Base-by-base conservation (phyloP, 2,113 vertebrate species). In the Rafetus swinhoei region DNA sequence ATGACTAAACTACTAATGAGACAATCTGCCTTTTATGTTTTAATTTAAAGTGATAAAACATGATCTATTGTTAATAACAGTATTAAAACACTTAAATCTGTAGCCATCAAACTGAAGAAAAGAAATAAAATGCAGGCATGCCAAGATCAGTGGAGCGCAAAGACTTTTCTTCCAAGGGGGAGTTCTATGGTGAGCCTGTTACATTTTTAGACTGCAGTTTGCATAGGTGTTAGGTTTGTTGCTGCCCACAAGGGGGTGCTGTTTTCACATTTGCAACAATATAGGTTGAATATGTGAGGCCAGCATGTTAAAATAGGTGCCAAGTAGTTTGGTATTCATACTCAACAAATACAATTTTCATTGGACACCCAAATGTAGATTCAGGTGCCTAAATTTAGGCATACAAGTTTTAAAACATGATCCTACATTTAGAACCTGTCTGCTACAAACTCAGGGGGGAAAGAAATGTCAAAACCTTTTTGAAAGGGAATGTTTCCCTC, bases 161-260 rank as follows among this genome's bases (percentile, higher is more conserved):
- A 25, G 39, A 50, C 74, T 25, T 50, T 77, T 45, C 7, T 14
- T 50, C 74, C 25, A 56, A 79, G 45, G 0, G 6, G 3, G 8
- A 14, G 1, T 2, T 54, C 39, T 85, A 4, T 7, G 85, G 1
- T 39, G 6, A 5, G 14, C 5, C 2, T 1, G 22, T 24, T 5
- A 45, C 0, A 1, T n/a, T 53, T 80, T 88, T 1, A 15, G 19
- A 1, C 1, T 0, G 0, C 2, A 2, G 7, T 7, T 15, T 29
- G 24, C 3, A 18, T 1, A 32, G 29, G 14, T 25, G 3, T 1
- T 4, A 1, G 1, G 9, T 6, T 27, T 82, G 60, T 9, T 19
- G 15, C 32, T 81, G 1, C 9, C 97, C 97, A 22, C 98, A 96
- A 98, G 97, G 79, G 97, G 97, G 97, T 93, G 97, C 96, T 96